Evolutionary conservation across 2,797 vertebrate species (phyloP).

Genomic region (Erethizon dorsatum): DNA sequence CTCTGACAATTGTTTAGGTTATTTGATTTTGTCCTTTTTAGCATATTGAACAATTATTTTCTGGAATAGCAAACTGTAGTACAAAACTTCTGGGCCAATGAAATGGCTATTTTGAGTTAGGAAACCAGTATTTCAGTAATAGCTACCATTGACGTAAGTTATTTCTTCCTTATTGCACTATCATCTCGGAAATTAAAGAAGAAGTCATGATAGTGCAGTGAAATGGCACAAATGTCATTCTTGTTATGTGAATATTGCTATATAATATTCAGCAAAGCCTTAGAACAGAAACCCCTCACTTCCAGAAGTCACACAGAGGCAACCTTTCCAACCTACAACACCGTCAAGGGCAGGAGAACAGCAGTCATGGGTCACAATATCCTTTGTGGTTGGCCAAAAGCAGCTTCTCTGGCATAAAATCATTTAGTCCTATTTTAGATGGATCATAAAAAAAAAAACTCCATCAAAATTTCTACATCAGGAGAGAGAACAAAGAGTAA

Average conservation of each 20-base stretch:
- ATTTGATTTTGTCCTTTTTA: constrained; percentile 65
- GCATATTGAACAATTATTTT: constrained; percentile 56
- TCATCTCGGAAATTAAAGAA: constrained; percentile 59
- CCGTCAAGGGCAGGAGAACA: background rate
- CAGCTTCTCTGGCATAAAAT: background rate
- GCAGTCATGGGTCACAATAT: background rate
- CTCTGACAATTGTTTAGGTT: constrained; percentile 55
- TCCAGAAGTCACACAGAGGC: background rate
- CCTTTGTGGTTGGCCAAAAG: background rate
- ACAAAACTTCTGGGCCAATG: background rate
- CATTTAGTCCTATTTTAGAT: constrained; percentile 11
- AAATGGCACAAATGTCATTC: background rate
- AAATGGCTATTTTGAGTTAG: constrained; percentile 45
- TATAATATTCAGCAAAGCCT: background rate
- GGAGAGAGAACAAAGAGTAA: background rate
- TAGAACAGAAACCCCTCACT: background rate
- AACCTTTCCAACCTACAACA: background rate
- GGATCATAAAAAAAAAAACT: background rate
- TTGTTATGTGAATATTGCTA: constrained; percentile 15
- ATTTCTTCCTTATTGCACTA: constrained; percentile 40
- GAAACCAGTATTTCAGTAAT: constrained; percentile 61
- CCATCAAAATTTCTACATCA: constrained; percentile 3
- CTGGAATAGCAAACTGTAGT: constrained; percentile 19
- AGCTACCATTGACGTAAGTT: background rate
- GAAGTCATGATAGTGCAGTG: background rate